phyloP scores from a whole-genome alignment of 2,113 vertebrate genomes.

The Urocitellus parryii region DNA sequence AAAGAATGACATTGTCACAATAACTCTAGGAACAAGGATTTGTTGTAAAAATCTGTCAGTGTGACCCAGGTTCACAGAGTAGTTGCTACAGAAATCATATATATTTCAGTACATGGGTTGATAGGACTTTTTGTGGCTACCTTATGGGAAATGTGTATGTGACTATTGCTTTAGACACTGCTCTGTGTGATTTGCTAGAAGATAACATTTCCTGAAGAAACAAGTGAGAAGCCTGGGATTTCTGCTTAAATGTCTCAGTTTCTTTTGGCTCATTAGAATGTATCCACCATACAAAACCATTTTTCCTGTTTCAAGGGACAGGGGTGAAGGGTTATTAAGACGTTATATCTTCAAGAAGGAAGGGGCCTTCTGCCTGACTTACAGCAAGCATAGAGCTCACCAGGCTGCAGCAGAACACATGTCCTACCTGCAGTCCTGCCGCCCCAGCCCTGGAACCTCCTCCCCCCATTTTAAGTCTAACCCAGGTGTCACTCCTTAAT shows the following conservation, averaged over 20 bases:
- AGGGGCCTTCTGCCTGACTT: background rate
- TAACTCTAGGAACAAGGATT: conserved; percentile 19
- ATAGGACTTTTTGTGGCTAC: background rate
- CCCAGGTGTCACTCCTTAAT: background rate
- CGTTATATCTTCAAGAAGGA: background rate
- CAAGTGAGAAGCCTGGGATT: background rate
- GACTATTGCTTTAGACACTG: background rate
- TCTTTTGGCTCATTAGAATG: background rate
- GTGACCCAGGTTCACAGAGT: background rate
- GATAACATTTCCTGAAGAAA: background rate
- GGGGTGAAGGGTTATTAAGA: background rate
- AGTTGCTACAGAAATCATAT: background rate
- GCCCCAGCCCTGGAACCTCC: no score
- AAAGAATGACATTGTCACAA: conserved; percentile 21
- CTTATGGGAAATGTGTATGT: background rate
- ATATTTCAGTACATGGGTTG: background rate
- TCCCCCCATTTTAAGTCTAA: background rate
- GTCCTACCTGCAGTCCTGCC: no score
- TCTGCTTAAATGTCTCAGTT: background rate
- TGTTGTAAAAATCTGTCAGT: conserved; percentile 24
- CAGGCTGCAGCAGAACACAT: background rate
- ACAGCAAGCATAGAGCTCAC: background rate
- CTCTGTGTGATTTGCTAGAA: background rate
- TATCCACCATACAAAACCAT: background rate
- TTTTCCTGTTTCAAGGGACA: background rate